A percentile compares a stretch with the other conserved stretches of the same genome.
phyloP scores from a whole-genome alignment of 2,888 invertebrate species.

The Clunio marinus region DNA sequence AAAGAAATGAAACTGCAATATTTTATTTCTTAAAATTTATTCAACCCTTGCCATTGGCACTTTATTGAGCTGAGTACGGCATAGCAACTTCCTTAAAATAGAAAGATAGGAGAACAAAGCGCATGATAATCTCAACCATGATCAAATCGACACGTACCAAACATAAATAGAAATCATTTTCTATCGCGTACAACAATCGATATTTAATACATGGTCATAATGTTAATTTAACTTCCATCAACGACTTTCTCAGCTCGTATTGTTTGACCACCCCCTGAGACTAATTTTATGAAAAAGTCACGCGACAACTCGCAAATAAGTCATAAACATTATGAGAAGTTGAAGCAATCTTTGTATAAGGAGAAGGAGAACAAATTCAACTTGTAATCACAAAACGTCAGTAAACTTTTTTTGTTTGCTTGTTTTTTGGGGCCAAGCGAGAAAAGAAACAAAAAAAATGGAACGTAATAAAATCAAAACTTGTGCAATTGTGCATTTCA shows the following conservation, averaged over 20 bases:
- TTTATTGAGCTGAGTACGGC: not conserved
- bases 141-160: constrained; percentile 36
- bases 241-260: too few species aligned
- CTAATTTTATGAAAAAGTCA: too few species aligned
- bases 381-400: too few species aligned
- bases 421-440: not conserved
- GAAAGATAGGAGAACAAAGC: too few species aligned
- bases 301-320: not conserved
- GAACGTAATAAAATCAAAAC: not conserved
- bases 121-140: constrained; percentile 20
- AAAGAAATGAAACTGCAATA: constrained; percentile 5
- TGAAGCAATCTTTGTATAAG: too few species aligned
- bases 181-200: constrained; percentile 16
- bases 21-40: too few species aligned
- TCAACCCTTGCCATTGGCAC: too few species aligned
- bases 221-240: too few species aligned
- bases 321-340: too few species aligned
- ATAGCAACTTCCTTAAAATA: not conserved
- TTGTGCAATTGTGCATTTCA: not conserved
- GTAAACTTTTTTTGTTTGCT: too few species aligned
- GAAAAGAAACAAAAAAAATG: not conserved
- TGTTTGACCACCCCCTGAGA: too few species aligned
- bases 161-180: constrained; percentile 23
- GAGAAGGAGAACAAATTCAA: too few species aligned
- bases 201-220: constrained; percentile 29